Evolutionary conservation across 2,797 vertebrate genomes (phyloP).

Genomic region (Chloroceryle amazona): DNA sequence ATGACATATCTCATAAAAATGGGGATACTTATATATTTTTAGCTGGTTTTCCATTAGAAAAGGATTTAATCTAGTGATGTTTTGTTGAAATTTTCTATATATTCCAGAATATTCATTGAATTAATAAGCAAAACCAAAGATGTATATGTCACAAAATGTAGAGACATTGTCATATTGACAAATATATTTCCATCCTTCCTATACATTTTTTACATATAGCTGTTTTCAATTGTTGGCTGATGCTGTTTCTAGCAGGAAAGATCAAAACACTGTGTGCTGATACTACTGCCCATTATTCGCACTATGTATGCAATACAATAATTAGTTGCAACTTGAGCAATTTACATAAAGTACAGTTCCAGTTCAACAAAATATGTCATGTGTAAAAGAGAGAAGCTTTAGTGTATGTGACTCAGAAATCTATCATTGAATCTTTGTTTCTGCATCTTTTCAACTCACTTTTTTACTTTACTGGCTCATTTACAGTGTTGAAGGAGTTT

Average conservation of each 20-base stretch:
- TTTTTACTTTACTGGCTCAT: not conserved
- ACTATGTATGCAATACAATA: constrained; percentile 35
- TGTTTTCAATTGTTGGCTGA: not conserved
- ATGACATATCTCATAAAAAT: not conserved
- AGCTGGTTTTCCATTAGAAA: not conserved
- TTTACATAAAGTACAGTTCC: not conserved
- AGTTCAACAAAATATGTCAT: constrained; percentile 4
- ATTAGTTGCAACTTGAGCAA: constrained; percentile 47
- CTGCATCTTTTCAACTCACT: not conserved
- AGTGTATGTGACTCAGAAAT: not conserved
- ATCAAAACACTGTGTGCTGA: not conserved
- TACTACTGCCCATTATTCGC: not conserved
- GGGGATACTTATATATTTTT: not conserved
- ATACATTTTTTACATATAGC: not conserved
- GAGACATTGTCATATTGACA: not conserved
- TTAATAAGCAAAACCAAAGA: not conserved
- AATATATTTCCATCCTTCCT: not conserved
- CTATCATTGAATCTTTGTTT: not conserved
- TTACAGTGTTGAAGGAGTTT: not conserved
- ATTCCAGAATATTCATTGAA: not conserved
- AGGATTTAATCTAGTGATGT: not conserved
- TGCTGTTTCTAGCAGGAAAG: not conserved
- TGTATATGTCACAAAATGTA: not conserved
- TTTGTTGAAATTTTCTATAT: not conserved
- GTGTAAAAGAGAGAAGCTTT: not conserved